Evolutionary conservation across 2,797 vertebrate species (phyloP).

Genomic region (Microctenopoma steveboyesi): DNA sequence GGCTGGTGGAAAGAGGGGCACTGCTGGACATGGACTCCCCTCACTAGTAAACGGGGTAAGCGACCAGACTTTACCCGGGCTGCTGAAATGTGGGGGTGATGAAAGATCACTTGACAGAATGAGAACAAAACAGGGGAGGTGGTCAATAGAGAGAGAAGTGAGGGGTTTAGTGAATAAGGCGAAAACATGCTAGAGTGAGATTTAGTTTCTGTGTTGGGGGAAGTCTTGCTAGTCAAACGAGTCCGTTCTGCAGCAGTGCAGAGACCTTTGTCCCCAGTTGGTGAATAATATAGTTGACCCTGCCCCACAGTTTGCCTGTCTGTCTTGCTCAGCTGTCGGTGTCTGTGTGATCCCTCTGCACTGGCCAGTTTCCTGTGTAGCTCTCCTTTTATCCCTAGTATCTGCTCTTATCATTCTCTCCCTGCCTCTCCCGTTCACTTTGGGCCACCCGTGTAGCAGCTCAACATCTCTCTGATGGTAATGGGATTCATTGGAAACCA

Average conservation of each 20-base stretch:
- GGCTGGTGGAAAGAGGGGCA: constrained; percentile 55
- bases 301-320: constrained; percentile 49
- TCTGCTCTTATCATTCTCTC: constrained; percentile 4
- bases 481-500: constrained; percentile 70
- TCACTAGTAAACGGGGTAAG: constrained; percentile 76
- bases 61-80: constrained; percentile 45
- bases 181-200: background rate
- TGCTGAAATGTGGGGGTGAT: constrained; percentile 41
- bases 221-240: constrained; percentile 26
- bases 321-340: constrained; percentile 56
- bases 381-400: constrained; percentile 12
- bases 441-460: constrained; percentile 25
- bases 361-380: constrained; percentile 17
- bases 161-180: constrained; percentile 11
- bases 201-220: constrained; percentile 17
- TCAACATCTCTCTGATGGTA: constrained; percentile 62
- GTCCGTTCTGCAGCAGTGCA: constrained; percentile 26
- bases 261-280: constrained; percentile 64
- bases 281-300: constrained; percentile 51
- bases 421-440: constrained; percentile 1
- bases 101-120: constrained; percentile 57
- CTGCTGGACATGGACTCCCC: constrained; percentile 72
- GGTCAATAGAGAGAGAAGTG: constrained; percentile 5
- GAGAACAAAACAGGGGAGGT: constrained; percentile 44
- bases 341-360: constrained; percentile 40